These are phyloP conservation scores for Reticulitermes speratus DNA, from an alignment of 1,140 invertebrate genomes.

Conservation along the genomic window DNA sequence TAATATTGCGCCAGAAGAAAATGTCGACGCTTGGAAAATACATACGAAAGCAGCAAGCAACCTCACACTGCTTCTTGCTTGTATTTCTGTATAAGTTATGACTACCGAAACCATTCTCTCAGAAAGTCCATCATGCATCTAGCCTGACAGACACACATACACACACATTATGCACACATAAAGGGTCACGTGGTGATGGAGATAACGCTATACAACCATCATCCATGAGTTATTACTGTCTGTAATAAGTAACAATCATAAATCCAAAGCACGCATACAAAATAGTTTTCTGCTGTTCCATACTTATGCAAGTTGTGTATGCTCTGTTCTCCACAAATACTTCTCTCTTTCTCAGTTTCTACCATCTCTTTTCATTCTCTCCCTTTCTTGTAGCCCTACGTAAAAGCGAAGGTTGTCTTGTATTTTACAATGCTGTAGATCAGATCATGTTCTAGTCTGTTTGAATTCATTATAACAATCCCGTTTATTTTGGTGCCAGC, in stretches of 20 bases:
- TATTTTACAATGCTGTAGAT: slow-evolving; percentile 6
- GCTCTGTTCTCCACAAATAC: neutral
- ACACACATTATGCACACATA: slow-evolving; percentile 18
- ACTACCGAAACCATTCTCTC: neutral
- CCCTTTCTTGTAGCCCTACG: neutral
- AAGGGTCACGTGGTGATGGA: slow-evolving; percentile 16
- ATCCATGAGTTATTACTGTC: slow-evolving; percentile 3
- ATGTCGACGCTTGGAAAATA: neutral
- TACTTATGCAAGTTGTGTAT: neutral
- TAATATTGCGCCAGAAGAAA: neutral
- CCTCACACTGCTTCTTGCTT: neutral
- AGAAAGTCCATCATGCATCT: slow-evolving; percentile 11
- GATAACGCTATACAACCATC: neutral
- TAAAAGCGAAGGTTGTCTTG: neutral
- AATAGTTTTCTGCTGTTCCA: slow-evolving; percentile 9
- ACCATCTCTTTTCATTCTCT: neutral
- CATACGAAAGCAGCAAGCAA: neutral
- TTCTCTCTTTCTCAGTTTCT: neutral
- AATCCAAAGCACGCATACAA: slow-evolving; percentile 15
- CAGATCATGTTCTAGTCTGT: neutral
- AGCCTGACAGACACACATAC: slow-evolving; percentile 17
- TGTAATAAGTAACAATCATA: slow-evolving; percentile 19
- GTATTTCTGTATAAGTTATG: neutral
- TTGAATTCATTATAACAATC: neutral
- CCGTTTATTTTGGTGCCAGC: neutral